Evolutionary conservation across 2,113 vertebrate genomes (phyloP), one percentile per base, ranked within the genome.

Genomic region (Gallinago media): DNA sequence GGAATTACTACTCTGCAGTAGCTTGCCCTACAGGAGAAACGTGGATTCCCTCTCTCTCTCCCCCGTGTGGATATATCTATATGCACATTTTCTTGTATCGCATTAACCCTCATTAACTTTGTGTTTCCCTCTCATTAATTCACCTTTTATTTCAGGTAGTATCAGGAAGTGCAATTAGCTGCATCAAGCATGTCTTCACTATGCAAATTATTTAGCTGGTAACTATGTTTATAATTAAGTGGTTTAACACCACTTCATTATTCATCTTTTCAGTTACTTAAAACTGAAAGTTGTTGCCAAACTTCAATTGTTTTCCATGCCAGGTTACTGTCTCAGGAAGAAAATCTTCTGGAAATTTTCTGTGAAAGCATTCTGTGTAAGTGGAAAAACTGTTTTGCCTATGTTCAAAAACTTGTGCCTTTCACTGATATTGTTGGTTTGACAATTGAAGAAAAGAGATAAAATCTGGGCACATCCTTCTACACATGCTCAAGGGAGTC

Each of bases 91-190:
- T 84, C 68, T 71, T 78, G 11, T 68, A 59, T 91, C 47, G 72
- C 76, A 85, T 87, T 96, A 96, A 81, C 42, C 31, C 66, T 78
- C 83, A 86, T 94, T 93, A 95, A 74, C 49, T 87, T 89, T 82
- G 56, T 65, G 38, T 91, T 96, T 94, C 56, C 77, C 70, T 73
- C 80, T 87, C 89, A 91, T 89, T 95, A 96, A 85, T 78, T 94
- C 89, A 96, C 91, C 77, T 96, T 96, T 95, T 81, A 81, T 85
- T 96, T 95, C 89, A 85, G 93, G 87, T 79, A 76, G 44, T 91
- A 95, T 82, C 89, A 94, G 94, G 94, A 95, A 96, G 70, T 78
- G 91, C 40, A 96, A 95, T 95, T 96, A 96, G 77, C 66, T 68
- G 74, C 95, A 97, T 89, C 73, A 95, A 96, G 84, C 66, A 87